Percentiles rank a stretch among this genome's conserved stretches.
These are phyloP conservation scores for Yponomeuta malinellus DNA, from an alignment of 2,888 invertebrate species.

Conservation along the genomic window DNA sequence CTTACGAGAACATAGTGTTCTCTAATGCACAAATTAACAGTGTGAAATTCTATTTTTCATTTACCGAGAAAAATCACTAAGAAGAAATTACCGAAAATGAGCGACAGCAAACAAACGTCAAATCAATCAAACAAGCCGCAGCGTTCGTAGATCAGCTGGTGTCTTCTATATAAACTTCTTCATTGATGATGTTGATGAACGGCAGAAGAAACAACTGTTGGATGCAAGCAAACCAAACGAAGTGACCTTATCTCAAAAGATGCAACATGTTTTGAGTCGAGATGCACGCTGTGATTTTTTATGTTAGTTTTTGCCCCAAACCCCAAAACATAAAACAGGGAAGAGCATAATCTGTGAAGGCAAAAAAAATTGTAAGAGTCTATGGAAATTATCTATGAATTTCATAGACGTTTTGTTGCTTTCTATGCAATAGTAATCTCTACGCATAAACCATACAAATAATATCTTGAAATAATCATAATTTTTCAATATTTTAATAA, in stretches of 20 bases:
- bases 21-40: not conserved
- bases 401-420: no score
- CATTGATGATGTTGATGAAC: not conserved
- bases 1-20: constrained; percentile 69
- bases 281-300: not conserved
- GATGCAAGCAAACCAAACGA: not conserved
- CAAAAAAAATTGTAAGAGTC: no score
- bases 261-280: not conserved
- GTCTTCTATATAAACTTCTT: not conserved
- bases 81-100: constrained; percentile 15
- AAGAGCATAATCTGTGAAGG: no score
- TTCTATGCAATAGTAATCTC: no score
- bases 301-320: no score
- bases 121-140: constrained; percentile 1
- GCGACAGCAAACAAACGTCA: constrained; percentile 23
- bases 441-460: no score
- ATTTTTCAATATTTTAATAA: no score
- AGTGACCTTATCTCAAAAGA: not conserved
- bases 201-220: not conserved
- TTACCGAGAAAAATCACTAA: constrained; percentile 29
- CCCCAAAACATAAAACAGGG: no score
- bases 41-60: constrained; percentile 20
- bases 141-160: not conserved
- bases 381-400: no score
- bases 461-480: no score